Evolutionary conservation across 2,888 invertebrate species (phyloP).

Genomic region (Mesoligia furuncula): DNA sequence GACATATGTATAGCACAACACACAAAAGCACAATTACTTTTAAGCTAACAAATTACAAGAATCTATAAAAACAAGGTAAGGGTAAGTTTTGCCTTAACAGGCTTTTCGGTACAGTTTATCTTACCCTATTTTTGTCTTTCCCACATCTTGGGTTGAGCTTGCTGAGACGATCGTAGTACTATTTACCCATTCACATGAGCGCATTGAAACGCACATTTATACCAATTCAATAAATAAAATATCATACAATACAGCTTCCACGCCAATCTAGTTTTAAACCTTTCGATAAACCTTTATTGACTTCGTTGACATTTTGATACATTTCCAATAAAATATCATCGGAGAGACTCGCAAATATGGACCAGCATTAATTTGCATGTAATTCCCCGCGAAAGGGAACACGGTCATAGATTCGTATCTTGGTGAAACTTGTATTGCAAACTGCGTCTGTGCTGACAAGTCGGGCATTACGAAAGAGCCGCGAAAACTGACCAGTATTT

Average conservation of each 20-base stretch:
- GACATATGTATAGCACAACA: too few species aligned
- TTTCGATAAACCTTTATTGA: constrained; percentile 8
- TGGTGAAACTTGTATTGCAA: constrained; percentile 28
- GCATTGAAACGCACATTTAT: neutral
- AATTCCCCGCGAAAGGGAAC: constrained; percentile 26
- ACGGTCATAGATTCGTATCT: constrained; percentile 33
- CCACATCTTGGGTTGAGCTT: neutral
- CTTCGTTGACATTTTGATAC: constrained; percentile 9
- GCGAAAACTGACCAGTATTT: neutral
- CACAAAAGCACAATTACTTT: too few species aligned
- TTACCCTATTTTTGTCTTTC: neutral
- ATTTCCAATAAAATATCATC: constrained; percentile 23
- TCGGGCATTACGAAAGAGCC: constrained; percentile 19
- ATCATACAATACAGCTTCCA: too few species aligned
- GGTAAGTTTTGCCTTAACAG: neutral
- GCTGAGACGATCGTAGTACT: neutral
- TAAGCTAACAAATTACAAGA: too few species aligned
- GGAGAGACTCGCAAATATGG: neutral
- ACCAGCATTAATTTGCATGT: constrained; percentile 31
- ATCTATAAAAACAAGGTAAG: too few species aligned
- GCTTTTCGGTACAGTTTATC: neutral
- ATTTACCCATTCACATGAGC: neutral
- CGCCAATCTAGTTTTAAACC: neutral
- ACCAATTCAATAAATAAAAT: neutral
- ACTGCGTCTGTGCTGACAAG: constrained; percentile 18